phyloP scores from a whole-genome alignment of 2,888 invertebrate genomes.

The Mycogona germanica region DNA sequence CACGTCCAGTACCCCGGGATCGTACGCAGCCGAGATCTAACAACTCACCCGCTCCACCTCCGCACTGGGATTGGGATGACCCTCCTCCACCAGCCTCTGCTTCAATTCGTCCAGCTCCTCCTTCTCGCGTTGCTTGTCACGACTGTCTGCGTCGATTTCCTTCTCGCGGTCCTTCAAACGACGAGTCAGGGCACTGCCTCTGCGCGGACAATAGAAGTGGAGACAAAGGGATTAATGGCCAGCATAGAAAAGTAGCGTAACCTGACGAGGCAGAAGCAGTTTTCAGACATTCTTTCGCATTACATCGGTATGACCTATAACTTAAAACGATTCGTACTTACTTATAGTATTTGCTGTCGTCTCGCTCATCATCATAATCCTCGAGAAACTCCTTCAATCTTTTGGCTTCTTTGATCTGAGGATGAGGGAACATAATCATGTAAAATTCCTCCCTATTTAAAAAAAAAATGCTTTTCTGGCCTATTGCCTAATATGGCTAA shows the following conservation, averaged over 20 bases:
- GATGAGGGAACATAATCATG: no score
- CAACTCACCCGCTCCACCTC: conserved; percentile 31
- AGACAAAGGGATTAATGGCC: not conserved
- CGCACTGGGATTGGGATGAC: conserved; percentile 39
- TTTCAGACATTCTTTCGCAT: no score
- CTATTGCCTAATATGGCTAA: no score
- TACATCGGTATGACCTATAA: no score
- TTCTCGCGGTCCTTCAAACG: conserved; percentile 84
- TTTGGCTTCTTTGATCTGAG: conserved; percentile 70
- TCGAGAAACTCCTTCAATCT: conserved; percentile 94
- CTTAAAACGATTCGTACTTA: conserved; percentile 28
- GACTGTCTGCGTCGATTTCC: conserved; percentile 82
- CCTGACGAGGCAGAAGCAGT: not conserved
- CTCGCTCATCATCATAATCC: conserved; percentile 97
- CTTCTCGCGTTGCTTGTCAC: conserved; percentile 79
- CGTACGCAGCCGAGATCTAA: not conserved
- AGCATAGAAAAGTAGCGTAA: no score
- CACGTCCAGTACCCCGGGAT: no score
- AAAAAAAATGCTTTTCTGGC: not conserved
- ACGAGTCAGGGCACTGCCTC: conserved; percentile 75
- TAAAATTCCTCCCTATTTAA: not conserved
- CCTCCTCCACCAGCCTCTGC: conserved; percentile 48
- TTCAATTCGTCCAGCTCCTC: conserved; percentile 76
- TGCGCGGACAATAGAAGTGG: conserved; percentile 28
- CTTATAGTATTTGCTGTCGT: conserved; percentile 96